Evolutionary conservation across 2,113 vertebrate genomes (phyloP).

Genomic region (Hypanus sabinus): DNA sequence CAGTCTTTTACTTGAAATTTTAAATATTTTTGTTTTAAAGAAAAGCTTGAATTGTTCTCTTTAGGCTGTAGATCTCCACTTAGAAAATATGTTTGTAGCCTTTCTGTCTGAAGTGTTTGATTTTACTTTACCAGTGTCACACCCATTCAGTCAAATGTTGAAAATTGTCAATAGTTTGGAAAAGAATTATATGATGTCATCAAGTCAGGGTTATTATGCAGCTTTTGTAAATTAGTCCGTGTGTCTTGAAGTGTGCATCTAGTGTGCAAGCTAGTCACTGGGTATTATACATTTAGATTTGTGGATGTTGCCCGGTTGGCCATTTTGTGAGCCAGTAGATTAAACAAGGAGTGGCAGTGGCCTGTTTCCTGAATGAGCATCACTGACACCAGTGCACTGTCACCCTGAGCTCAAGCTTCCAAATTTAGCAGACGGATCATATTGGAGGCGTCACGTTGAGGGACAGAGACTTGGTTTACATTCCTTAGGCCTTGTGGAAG

Average conservation of each 20-base stretch:
- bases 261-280: not conserved
- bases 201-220: not conserved
- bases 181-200: not conserved
- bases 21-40: not conserved
- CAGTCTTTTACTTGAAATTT: conserved; percentile 24
- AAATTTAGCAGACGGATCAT: not conserved
- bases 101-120: not conserved
- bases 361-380: not conserved
- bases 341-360: not conserved
- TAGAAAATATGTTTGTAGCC: not conserved
- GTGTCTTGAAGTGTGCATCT: not conserved
- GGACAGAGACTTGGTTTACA: not conserved
- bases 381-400: not conserved
- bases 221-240: no score
- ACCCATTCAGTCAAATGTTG: no score
- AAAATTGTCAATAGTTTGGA: not conserved
- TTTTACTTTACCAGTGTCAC: not conserved
- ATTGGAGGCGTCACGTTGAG: not conserved
- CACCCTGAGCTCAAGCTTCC: not conserved
- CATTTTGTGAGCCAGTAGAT: not conserved
- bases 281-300: no score
- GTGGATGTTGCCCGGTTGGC: not conserved
- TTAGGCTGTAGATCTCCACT: not conserved
- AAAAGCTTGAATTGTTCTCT: not conserved
- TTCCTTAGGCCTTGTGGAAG: not conserved